Evolutionary conservation across 2,888 invertebrate genomes (phyloP).

Genomic region (Calliphora vomitoria): DNA sequence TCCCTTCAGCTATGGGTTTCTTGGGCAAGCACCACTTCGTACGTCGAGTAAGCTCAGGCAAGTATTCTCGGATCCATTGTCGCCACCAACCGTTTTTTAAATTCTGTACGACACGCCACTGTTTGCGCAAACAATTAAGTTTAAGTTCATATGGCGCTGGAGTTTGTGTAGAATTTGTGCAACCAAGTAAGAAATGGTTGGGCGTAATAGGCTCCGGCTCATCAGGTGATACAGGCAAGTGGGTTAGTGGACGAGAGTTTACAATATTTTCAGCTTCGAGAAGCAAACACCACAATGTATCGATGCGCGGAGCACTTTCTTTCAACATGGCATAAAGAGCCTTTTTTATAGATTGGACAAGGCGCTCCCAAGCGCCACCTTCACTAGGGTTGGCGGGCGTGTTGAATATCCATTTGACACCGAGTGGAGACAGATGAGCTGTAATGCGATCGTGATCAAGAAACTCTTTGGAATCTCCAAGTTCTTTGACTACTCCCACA

Average conservation of each 20-base stretch:
- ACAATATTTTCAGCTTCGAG: conserved; percentile 66
- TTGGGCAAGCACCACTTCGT: too few species aligned
- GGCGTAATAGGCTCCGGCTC: conserved; percentile 62
- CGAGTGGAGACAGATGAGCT: not conserved
- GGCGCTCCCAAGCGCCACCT: conserved; percentile 20
- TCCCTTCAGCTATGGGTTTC: too few species aligned
- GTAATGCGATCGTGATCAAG: not conserved
- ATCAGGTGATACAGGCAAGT: conserved; percentile 55
- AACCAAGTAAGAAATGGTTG: conserved; percentile 46
- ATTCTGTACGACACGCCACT: conserved; percentile 37
- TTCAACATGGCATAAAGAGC: conserved; percentile 3
- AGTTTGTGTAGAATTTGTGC: not conserved
- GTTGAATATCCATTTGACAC: conserved; percentile 28
- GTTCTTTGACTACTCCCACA: not conserved
- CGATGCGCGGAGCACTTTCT: conserved; percentile 32
- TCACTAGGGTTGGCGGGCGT: conserved; percentile 29
- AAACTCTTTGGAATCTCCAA: not conserved
- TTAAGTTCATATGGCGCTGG: conserved; percentile 7
- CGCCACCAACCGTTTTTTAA: conserved; percentile 38
- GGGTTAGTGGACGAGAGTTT: conserved; percentile 66
- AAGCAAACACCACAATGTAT: conserved; percentile 56
- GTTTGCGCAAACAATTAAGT: conserved; percentile 21
- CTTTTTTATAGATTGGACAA: conserved; percentile 24
- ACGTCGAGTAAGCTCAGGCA: too few species aligned
- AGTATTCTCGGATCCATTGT: not conserved